Percentiles rank a stretch among this genome's conserved stretches.
These are phyloP conservation scores for Hydrochoerus hydrochaeris DNA, from an alignment of 2,113 vertebrate genomes.

Conservation along the genomic window DNA sequence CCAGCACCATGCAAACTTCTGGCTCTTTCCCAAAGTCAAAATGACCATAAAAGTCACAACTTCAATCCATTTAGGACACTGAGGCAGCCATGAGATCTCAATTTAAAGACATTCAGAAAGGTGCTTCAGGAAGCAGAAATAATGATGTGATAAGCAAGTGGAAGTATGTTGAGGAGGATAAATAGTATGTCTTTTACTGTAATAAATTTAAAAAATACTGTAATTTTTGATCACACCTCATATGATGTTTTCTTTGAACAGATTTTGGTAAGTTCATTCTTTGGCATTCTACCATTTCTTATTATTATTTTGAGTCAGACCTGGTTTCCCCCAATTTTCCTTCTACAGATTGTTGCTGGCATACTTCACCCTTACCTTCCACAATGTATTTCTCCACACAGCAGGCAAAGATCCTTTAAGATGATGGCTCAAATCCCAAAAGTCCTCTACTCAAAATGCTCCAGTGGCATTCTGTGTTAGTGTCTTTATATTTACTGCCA, in stretches of 20 bases:
- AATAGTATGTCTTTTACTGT: neutral
- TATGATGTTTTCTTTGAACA: constrained; percentile 17
- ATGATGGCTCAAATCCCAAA: neutral
- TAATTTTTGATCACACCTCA: neutral
- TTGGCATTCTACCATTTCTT: constrained; percentile 7
- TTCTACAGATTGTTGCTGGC: neutral
- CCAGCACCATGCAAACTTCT: neutral
- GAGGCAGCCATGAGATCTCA: neutral
- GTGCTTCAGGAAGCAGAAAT: neutral
- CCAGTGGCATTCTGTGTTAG: neutral
- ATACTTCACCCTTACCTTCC: neutral
- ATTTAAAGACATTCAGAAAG: neutral
- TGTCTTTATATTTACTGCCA: neutral
- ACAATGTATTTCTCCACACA: neutral
- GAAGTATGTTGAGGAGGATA: neutral
- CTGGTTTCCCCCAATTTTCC: neutral
- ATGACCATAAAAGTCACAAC: neutral
- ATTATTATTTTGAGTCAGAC: neutral
- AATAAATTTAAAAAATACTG: neutral
- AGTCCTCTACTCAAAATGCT: neutral
- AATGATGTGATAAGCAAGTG: neutral
- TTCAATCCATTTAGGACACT: neutral
- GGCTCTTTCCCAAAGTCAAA: neutral
- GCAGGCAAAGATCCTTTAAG: neutral
- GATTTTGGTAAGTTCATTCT: constrained; percentile 2